phyloP scores from a whole-genome alignment of 2,888 invertebrate genomes.

The Amphipyra tragopoginis region DNA sequence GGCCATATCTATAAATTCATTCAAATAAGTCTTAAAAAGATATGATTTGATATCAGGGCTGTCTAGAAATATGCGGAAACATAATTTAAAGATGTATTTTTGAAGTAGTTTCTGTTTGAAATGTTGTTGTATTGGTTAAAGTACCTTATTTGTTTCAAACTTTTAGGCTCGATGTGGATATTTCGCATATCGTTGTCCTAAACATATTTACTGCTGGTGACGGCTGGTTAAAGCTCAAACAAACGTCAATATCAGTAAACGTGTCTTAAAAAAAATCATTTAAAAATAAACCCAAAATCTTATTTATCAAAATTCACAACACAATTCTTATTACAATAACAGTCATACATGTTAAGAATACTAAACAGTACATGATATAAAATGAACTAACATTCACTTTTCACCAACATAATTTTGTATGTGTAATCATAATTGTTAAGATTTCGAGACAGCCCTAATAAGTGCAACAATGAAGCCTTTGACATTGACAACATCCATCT shows the following conservation, averaged over 20 bases:
- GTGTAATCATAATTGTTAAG: constrained; percentile 16
- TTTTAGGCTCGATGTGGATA: not conserved
- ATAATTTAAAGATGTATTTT: constrained; percentile 2
- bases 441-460: constrained; percentile 58
- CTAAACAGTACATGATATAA: constrained; percentile 7
- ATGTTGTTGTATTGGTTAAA: constrained; percentile 3
- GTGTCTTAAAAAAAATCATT: not conserved
- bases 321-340: constrained; percentile 34
- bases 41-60: constrained; percentile 53
- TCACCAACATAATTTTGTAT: constrained; percentile 14
- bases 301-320: constrained; percentile 44
- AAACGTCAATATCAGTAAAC: constrained; percentile 7
- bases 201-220: constrained; percentile 4
- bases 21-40: constrained; percentile 51
- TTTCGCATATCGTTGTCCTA: too few relatives aligned
- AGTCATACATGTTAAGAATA: constrained; percentile 31
- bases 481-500: constrained; percentile 29
- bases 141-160: not conserved
- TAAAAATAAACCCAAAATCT: constrained; percentile 10
- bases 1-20: constrained; percentile 45
- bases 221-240: constrained; percentile 12
- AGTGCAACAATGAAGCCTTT: constrained; percentile 48
- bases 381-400: constrained; percentile 7
- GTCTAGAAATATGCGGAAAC: constrained; percentile 39
- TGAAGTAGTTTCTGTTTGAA: not conserved